Percentiles rank a stretch among this genome's conserved stretches.
phyloP scores from a whole-genome alignment of 2,888 invertebrate genomes.

The Miltochrista miniata region DNA sequence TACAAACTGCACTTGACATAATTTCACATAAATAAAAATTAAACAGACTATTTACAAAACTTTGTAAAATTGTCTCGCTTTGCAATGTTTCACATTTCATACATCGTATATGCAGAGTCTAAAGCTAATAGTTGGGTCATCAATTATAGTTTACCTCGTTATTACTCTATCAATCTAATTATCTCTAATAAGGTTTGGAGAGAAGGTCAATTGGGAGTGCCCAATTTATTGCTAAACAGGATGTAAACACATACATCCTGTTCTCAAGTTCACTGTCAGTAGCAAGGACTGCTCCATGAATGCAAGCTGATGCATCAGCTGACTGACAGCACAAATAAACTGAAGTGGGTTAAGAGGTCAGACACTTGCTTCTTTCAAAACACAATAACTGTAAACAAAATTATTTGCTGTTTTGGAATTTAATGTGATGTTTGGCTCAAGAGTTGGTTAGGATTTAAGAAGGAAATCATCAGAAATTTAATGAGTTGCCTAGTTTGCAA shows the following conservation, averaged over 20 bases:
- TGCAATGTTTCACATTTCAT: conserved; percentile 22
- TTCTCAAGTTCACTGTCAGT: conserved; percentile 6
- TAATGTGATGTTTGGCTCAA: no score
- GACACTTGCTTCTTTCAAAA: no score
- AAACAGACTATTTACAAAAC: conserved; percentile 3
- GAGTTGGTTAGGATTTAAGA: no score
- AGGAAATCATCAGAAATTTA: no score
- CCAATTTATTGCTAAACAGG: conserved; percentile 37
- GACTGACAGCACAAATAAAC: no score
- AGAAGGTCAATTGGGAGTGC: conserved; percentile 41
- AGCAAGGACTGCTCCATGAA: no score
- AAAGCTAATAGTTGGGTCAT: conserved; percentile 7
- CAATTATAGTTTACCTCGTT: conserved; percentile 35
- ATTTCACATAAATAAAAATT: conserved; percentile 12
- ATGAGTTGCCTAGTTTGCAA: no score
- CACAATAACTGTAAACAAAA: no score
- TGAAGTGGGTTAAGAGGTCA: no score
- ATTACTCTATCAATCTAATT: conserved; percentile 44
- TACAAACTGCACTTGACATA: conserved; percentile 75
- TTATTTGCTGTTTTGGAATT: no score
- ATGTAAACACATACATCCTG: conserved; percentile 33
- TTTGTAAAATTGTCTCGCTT: conserved; percentile 23
- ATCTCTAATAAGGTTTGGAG: conserved; percentile 41
- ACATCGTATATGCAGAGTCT: conserved; percentile 32
- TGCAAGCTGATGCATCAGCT: no score